Percentiles rank a stretch among this genome's conserved stretches.
phyloP scores from a whole-genome alignment of 2,113 vertebrate genomes.

The Rhinolophus sinicus region DNA sequence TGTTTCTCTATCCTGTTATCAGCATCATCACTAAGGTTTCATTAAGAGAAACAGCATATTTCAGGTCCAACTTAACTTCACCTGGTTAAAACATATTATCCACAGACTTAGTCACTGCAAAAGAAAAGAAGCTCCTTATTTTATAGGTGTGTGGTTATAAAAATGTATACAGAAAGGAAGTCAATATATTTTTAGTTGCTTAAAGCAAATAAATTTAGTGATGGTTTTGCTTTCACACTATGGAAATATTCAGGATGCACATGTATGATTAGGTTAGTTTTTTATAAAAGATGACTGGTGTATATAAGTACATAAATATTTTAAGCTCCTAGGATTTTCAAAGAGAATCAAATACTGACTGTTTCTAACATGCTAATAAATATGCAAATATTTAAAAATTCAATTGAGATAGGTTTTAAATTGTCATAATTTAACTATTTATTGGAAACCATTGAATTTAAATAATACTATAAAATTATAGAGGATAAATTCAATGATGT shows the following conservation, averaged over 20 bases:
- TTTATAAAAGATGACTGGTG: not conserved
- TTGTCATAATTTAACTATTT: not conserved
- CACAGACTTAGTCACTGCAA: not conserved
- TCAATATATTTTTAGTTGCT: not conserved
- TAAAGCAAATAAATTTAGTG: not conserved
- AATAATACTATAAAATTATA: not conserved
- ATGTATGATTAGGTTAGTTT: not conserved
- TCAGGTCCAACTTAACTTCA: not conserved
- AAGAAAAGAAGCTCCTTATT: not conserved
- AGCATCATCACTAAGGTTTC: not conserved
- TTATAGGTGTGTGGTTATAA: not conserved
- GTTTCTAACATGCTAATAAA: not conserved
- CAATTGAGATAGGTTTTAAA: not conserved
- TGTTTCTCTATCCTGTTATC: too few relatives aligned
- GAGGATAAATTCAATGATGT: not conserved
- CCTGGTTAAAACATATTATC: not conserved
- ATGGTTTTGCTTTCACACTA: not conserved
- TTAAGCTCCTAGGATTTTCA: not conserved
- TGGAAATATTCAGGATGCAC: not conserved
- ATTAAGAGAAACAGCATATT: not conserved
- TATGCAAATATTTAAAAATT: not conserved
- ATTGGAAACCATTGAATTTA: not conserved
- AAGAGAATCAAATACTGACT: not conserved
- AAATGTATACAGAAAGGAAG: not conserved
- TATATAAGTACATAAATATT: not conserved